Conservation (phyloP, 1,140 invertebrate genomes). For the Drosophila prosaltans region DNA sequence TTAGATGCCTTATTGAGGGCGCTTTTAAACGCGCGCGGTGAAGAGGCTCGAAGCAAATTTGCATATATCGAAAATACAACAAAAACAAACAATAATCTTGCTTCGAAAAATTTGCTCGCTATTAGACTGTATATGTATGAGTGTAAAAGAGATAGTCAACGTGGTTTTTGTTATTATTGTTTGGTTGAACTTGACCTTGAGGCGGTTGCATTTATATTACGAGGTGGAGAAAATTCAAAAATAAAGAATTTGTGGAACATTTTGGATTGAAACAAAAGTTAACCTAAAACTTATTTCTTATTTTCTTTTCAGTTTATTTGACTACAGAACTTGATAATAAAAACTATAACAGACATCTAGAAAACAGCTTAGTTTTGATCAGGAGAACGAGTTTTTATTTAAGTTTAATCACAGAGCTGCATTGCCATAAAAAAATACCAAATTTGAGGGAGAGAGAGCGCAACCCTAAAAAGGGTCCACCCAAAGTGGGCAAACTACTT, state of each 20-base stretch:
- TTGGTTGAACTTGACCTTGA: conserved; percentile 69
- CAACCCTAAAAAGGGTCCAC: conserved; percentile 32
- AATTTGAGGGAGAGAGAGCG: conserved; percentile 53
- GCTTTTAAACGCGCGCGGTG: conserved; percentile 18
- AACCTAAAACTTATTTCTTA: conserved; percentile 15
- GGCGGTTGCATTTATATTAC: conserved; percentile 14
- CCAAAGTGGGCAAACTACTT: conserved; percentile 43
- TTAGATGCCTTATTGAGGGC: conserved; percentile 45
- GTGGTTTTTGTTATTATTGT: conserved; percentile 34
- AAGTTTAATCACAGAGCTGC: conserved; percentile 28
- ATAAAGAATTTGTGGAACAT: background rate
- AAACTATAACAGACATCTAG: conserved; percentile 12
- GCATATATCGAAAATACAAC: conserved; percentile 43
- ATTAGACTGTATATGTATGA: conserved; percentile 9
- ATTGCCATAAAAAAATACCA: conserved; percentile 38
- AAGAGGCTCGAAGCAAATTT: conserved; percentile 29
- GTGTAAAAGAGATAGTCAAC: conserved; percentile 41
- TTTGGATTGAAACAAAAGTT: conserved; percentile 17
- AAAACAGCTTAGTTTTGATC: conserved; percentile 1
- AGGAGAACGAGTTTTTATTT: conserved; percentile 25
- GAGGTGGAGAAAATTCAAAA: background rate
- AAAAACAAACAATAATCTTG: conserved; percentile 49
- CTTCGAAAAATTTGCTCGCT: conserved; percentile 38
- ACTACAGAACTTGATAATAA: conserved; percentile 27
- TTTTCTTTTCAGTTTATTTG: conserved; percentile 48